Conservation (phyloP, 2,888 invertebrate genomes). For the Dermolepida albohirtum region DNA sequence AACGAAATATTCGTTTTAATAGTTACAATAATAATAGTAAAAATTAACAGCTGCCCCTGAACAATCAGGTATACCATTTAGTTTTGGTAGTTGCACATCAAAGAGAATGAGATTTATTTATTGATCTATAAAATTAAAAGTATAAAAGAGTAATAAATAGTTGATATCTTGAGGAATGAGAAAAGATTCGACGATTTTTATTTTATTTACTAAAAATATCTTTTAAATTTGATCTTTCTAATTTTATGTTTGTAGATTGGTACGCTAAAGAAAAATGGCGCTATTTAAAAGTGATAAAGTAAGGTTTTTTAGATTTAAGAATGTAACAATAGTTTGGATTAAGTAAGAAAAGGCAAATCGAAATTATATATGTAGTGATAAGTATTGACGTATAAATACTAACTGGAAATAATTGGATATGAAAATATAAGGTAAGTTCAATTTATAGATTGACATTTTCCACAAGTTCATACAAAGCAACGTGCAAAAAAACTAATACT, state of each 20-base stretch:
- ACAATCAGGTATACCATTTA: slow-evolving; percentile 20
- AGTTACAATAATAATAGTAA: slow-evolving; percentile 10
- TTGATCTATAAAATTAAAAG: background rate
- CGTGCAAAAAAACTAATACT: too few species aligned
- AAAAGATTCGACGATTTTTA: background rate
- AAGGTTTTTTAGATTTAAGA: too few species aligned
- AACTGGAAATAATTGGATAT: too few species aligned
- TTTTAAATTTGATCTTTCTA: background rate
- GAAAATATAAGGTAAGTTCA: too few species aligned
- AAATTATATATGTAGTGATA: too few species aligned
- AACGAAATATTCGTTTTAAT: slow-evolving; percentile 21
- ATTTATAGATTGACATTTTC: too few species aligned
- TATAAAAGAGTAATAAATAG: too few species aligned
- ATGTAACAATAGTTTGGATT: too few species aligned
- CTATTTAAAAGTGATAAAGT: background rate
- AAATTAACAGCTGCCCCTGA: slow-evolving; percentile 30
- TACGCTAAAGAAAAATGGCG: background rate
- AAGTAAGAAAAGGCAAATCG: too few species aligned
- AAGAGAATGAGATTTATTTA: too few species aligned
- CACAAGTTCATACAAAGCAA: too few species aligned
- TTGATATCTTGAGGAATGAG: background rate
- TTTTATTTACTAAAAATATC: background rate
- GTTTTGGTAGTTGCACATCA: slow-evolving; percentile 18
- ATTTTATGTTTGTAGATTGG: background rate
- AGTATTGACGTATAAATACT: too few species aligned